A percentile compares a stretch with the other conserved stretches of the same genome.
Evolutionary conservation across 2,888 invertebrate genomes (phyloP).

Genomic region (Dryomyza anilis): DNA sequence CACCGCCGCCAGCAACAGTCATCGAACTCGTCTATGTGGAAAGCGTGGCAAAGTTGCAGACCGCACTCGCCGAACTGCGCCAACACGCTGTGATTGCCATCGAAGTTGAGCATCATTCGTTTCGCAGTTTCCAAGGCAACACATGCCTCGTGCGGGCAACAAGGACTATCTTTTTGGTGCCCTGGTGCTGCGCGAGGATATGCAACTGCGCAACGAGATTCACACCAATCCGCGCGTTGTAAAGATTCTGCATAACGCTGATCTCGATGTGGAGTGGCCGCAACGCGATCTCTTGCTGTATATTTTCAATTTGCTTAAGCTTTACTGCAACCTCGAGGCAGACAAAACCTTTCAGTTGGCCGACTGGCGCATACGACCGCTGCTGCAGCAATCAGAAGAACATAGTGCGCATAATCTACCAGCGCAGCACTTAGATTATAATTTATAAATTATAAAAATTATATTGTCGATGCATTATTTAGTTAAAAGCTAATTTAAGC

Average conservation of each 20-base stretch:
- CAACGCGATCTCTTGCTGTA: constrained; percentile 95
- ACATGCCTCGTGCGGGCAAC: constrained; percentile 88
- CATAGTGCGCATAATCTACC: constrained; percentile 72
- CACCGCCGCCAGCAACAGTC: constrained; percentile 64
- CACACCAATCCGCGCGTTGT: constrained; percentile 89
- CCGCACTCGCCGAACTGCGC: constrained; percentile 71
- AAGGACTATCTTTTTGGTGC: constrained; percentile 91
- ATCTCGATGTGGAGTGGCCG: constrained; percentile 87
- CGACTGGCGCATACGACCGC: constrained; percentile 92
- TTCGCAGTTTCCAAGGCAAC: constrained; percentile 89
- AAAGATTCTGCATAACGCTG: constrained; percentile 95
- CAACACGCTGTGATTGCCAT: constrained; percentile 79
- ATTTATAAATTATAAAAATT: too few species aligned
- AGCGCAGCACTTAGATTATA: constrained; percentile 75
- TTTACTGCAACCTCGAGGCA: constrained; percentile 77
- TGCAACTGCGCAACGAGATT: constrained; percentile 82
- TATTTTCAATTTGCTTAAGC: constrained; percentile 84
- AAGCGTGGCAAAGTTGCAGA: constrained; percentile 68
- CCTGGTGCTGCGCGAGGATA: constrained; percentile 77
- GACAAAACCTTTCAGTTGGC: constrained; percentile 93
- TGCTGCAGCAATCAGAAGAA: constrained; percentile 73
- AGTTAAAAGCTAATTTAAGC: too few species aligned
- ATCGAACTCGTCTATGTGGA: constrained; percentile 75
- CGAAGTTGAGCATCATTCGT: constrained; percentile 93
- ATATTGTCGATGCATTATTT: too few species aligned